Percentiles rank a stretch among this genome's conserved stretches.
These are phyloP conservation scores for Euura saliciscinereae DNA, from an alignment of 1,140 invertebrate genomes.

Conservation along the genomic window DNA sequence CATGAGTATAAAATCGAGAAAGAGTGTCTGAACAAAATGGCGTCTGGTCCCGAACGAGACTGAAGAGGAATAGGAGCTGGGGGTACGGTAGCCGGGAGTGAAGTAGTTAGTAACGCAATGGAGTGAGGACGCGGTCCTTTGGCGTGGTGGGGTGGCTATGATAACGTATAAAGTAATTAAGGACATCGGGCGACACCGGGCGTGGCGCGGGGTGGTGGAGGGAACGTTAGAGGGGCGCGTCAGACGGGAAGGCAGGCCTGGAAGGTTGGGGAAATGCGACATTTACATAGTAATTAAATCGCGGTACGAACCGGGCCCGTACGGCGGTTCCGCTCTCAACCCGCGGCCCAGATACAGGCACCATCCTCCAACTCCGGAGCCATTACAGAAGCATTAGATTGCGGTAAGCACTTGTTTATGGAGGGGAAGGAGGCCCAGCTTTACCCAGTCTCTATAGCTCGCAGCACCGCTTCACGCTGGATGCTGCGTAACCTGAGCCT, in stretches of 20 bases:
- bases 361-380: slow-evolving; percentile 35
- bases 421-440: slow-evolving; percentile 23
- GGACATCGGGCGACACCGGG: slow-evolving; percentile 58
- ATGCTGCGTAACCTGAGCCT: too few relatives aligned
- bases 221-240: slow-evolving; percentile 13
- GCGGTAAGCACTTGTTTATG: slow-evolving; percentile 63
- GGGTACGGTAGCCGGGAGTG: slow-evolving; percentile 19
- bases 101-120: slow-evolving; percentile 25
- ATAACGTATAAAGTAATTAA: slow-evolving; percentile 63
- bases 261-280: slow-evolving; percentile 57
- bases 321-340: slow-evolving; percentile 34
- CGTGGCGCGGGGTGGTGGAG: slow-evolving; percentile 12
- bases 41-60: background rate
- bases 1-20: background rate
- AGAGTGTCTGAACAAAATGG: background rate
- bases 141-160: slow-evolving; percentile 40
- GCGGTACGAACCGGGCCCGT: slow-evolving; percentile 56
- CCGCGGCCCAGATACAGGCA: slow-evolving; percentile 45
- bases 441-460: background rate
- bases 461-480: too few relatives aligned
- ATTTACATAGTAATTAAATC: slow-evolving; percentile 64
- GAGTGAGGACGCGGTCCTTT: slow-evolving; percentile 41
- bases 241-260: slow-evolving; percentile 34
- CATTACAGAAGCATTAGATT: slow-evolving; percentile 63
- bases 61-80: background rate